Base-by-base conservation (phyloP, 2,113 vertebrate genomes). In the Odontesthes bonariensis region DNA sequence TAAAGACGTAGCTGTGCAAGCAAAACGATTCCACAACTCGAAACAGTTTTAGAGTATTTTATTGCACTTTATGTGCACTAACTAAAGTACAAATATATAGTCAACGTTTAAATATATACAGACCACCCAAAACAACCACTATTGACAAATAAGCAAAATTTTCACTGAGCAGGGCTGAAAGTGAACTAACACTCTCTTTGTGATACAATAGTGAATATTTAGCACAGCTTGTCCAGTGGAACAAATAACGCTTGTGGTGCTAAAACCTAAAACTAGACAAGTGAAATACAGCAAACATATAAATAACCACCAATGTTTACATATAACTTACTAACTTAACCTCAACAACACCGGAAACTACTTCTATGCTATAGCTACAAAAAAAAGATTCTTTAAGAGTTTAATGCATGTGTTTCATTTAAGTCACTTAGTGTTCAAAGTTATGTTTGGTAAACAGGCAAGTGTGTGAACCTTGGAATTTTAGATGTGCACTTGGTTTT, bases 21-120 rank as follows among this genome's bases (percentile, higher is more conserved):
- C 12, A 27, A 35, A 42, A 56, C 22, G 2, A 23, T 46, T 23
- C 19, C 14, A 63, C 33, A 32, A 33, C 33, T 33, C 11, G 33
- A 14, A 60, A 19, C 13, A 38, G 23, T 54, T 71, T 35, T 14
- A 33, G 44, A 38, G 1, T 12, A 7, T 22, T 75, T 67, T 52
- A 57, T 38, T 54, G 74, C 73, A 89, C 74, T 81, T 85, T 79
- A 76, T 84, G 60, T 84, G 75, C 79, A 74, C 70, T 51, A 78
- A 74, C 70, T 7, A 42, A 56, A 62, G 33, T 85, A 79, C 79
- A 89, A 73, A 79, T 79, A 79, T 77, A 52, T 68, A 38, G 35
- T 59, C 22, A 81, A 84, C 84, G 85, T 70, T 83, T 61, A 86
- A 65, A 73, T 89, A 76, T 59, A 67, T 75, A 77, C 69, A 65